phyloP scores from a whole-genome alignment of 2,113 vertebrate species.

The Atrichornis clamosus region DNA sequence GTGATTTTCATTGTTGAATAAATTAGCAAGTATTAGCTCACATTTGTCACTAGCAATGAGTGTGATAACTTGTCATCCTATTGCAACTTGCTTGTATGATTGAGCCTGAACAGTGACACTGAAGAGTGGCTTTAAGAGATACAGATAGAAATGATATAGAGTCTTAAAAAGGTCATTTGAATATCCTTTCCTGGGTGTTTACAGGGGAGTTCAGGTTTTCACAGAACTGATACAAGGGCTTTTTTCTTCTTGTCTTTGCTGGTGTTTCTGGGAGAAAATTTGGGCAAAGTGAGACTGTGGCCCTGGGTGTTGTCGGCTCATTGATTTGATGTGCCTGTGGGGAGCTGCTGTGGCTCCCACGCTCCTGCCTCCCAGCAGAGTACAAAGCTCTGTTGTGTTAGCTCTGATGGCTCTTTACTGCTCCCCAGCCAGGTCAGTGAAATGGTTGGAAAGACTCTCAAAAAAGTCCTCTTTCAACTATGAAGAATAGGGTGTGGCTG shows the following conservation, averaged over 20 bases:
- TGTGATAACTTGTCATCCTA: neutral
- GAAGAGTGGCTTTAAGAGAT: neutral
- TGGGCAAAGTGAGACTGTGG: neutral
- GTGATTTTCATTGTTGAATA: neutral
- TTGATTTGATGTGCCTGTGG: neutral
- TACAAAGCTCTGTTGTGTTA: neutral
- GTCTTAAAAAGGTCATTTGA: neutral
- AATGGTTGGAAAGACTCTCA: neutral
- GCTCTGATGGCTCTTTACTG: neutral
- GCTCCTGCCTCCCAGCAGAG: neutral
- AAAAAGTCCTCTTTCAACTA: neutral
- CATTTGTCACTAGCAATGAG: neutral
- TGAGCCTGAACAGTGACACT: neutral
- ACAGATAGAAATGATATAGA: neutral
- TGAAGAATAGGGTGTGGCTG: neutral
- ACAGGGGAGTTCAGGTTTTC: neutral
- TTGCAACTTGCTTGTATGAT: neutral
- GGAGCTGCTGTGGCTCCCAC: neutral
- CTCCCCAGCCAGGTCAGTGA: neutral
- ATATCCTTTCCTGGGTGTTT: neutral
- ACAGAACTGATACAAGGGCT: neutral
- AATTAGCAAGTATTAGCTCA: constrained; percentile 20
- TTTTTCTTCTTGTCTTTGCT: neutral
- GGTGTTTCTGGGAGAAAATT: neutral
- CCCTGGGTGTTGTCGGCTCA: rapidly evolving